Percentiles rank a stretch among this genome's conserved stretches.
Evolutionary conservation across 2,797 vertebrate genomes (phyloP).

Genomic region (Premnoplex brunnescens): DNA sequence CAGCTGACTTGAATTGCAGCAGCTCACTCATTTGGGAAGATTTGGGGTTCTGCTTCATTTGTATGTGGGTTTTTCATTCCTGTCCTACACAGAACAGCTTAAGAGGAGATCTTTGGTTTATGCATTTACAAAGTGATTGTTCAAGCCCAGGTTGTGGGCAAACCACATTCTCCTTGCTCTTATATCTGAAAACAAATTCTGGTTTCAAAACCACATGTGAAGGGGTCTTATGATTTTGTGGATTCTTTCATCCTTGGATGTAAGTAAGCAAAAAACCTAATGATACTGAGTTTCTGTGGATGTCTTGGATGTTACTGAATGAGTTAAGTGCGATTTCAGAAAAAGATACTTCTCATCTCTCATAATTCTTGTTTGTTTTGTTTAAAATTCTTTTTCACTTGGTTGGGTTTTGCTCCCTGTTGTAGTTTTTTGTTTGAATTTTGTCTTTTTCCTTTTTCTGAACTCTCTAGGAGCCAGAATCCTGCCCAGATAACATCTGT

Average conservation of each 20-base stretch:
- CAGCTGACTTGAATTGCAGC: not conserved
- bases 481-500: slow-evolving; percentile 14
- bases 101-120: not conserved
- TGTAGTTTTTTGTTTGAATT: not conserved
- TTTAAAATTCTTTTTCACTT: slow-evolving; percentile 6
- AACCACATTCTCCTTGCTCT: not conserved
- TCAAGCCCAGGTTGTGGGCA: not conserved
- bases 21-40: not conserved
- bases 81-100: not conserved
- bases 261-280: not conserved
- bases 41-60: not conserved
- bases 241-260: not conserved
- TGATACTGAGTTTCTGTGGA: not conserved
- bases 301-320: not conserved
- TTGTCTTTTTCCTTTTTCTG: not conserved
- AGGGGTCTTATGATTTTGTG: not conserved
- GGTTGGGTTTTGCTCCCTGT: not conserved
- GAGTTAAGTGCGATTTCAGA: not conserved
- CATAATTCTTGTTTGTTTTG: not conserved
- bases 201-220: not conserved
- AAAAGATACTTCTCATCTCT: not conserved
- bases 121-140: not conserved
- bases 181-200: not conserved
- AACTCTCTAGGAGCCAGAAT: not conserved
- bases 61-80: not conserved